A percentile compares a stretch with the other conserved stretches of the same genome.
These are phyloP conservation scores for Etheostoma cragini DNA, from an alignment of 2,113 vertebrate genomes.

Conservation along the genomic window DNA sequence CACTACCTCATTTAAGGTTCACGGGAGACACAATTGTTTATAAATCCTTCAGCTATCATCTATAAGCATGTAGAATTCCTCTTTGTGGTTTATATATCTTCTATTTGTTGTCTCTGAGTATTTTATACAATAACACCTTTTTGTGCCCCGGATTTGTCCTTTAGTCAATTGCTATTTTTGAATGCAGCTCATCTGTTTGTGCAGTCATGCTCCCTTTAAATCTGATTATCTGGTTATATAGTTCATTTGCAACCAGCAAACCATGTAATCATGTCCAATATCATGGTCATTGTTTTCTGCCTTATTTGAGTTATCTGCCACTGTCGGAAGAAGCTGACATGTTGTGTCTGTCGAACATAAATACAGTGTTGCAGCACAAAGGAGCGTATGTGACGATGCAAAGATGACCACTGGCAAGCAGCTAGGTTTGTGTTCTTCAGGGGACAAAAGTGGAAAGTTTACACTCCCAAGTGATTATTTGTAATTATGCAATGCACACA, in stretches of 20 bases:
- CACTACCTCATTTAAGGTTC: no score
- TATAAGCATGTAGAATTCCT: background rate
- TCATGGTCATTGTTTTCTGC: background rate
- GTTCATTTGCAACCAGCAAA: slow-evolving; percentile 13
- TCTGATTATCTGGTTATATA: background rate
- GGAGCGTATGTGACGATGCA: background rate
- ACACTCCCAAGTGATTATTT: slow-evolving; percentile 42
- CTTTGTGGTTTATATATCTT: background rate
- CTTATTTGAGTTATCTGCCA: background rate
- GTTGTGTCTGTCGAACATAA: background rate
- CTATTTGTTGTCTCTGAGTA: background rate
- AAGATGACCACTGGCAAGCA: slow-evolving; percentile 16
- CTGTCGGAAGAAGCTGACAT: background rate
- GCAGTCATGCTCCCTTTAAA: background rate
- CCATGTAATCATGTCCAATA: background rate
- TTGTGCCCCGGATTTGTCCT: no score
- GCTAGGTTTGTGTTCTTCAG: background rate
- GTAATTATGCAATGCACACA: slow-evolving; percentile 31
- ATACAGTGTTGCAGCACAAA: slow-evolving; percentile 1
- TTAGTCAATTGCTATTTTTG: background rate
- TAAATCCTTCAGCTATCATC: background rate
- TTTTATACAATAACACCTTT: background rate
- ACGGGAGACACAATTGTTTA: slow-evolving; percentile 5
- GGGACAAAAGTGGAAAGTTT: slow-evolving; percentile 41
- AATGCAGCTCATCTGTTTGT: background rate